These are phyloP conservation scores for Therioaphis trifolii DNA, from an alignment of 2,888 invertebrate species.

Conservation along the genomic window DNA sequence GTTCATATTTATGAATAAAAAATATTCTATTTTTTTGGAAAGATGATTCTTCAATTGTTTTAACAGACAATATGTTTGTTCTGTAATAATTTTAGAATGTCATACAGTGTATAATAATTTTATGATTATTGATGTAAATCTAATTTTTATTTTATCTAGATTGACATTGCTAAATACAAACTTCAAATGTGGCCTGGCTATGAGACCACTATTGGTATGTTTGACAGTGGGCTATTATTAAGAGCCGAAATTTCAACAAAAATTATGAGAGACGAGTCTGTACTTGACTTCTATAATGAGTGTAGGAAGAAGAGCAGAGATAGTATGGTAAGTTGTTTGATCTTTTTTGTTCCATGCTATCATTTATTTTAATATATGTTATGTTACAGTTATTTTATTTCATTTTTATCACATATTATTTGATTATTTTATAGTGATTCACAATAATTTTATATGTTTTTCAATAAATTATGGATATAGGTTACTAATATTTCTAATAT, in stretches of 20 bases:
- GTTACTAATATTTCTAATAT: neutral
- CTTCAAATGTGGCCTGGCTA: constrained; percentile 87
- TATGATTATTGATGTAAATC: too few relatives aligned
- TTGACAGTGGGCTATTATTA: constrained; percentile 80
- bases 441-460: neutral
- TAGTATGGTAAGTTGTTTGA: constrained; percentile 64
- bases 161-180: constrained; percentile 74
- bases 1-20: too few relatives aligned
- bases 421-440: neutral
- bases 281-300: constrained; percentile 73
- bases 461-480: too few relatives aligned
- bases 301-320: neutral
- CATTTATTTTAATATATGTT: neutral
- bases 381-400: neutral
- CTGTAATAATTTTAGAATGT: too few relatives aligned
- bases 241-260: constrained; percentile 85
- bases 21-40: too few relatives aligned
- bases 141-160: constrained; percentile 69
- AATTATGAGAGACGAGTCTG: constrained; percentile 82
- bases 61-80: too few relatives aligned
- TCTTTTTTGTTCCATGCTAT: neutral
- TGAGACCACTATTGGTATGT: constrained; percentile 84
- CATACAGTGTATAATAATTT: too few relatives aligned
- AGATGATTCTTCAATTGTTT: too few relatives aligned
- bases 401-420: neutral